Base-by-base conservation (phyloP, 2,113 vertebrate species). In the Petaurus breviceps region DNA sequence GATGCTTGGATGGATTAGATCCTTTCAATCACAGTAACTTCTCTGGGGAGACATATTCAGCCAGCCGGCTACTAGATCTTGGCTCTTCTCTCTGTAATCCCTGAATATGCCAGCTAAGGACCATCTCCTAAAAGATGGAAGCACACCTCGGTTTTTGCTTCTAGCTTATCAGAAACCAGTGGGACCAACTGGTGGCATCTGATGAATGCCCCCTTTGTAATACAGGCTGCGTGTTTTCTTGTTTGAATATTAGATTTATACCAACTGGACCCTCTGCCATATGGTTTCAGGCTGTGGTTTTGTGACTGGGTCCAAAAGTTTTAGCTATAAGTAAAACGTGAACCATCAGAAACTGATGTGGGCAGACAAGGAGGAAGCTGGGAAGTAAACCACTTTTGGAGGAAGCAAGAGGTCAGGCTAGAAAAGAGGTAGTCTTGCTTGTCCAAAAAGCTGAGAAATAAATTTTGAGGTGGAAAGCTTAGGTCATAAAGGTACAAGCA, bases 161-260 rank as follows among this genome's bases (percentile, higher is more conserved):
- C 61, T 90, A 11, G 52, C 68, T 50, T 8, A 68, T 61, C 25
- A 90, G 3, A 89, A 50, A 94, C 84, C 89, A 53, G 31, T 43
- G 12, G 77, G 91, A 28, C 6, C 91, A 8, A 89, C 89, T 37
- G 57, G 4, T 1, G 84, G 31, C 52, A 90, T 95, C 95, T 91
- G n/a, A 92, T 52, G 0, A 91, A 68, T 43, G 51, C 28, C 61
- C 16, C 1, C 90, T 94, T 8, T 61, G 49, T 26, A 91, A 12
- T 52, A 51, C 47, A 50, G 23, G 19, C 68, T 84, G 14, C n/a
- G 28, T 57, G 14, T 49, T 97, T 94, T 26, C n/a, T 51, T 96
- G 22, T 49, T 97, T 94, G 25, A n/a, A 51, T 96, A 96, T 9
- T 91, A 92, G n/a, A 90, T 91, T 97, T 96, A 14, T 6, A 96